Percentiles rank a stretch among this genome's conserved stretches.
Evolutionary conservation across 1,140 invertebrate species (phyloP).

Genomic region (Saccostrea echinata): DNA sequence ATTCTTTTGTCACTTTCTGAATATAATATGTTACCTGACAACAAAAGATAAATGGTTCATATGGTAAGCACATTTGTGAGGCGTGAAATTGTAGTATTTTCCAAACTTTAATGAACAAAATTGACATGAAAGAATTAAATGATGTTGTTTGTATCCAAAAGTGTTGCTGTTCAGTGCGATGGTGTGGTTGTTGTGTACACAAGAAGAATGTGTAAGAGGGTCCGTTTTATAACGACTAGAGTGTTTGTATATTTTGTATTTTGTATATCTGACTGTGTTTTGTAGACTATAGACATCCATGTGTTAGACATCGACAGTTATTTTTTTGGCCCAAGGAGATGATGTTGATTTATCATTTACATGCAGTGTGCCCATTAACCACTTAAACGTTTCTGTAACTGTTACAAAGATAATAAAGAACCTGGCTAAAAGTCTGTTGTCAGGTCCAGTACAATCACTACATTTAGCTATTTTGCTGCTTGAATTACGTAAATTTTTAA

Average conservation of each 20-base stretch:
- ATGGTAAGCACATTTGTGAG: neutral
- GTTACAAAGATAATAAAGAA: too few species aligned
- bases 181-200: neutral
- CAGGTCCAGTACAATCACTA: too few species aligned
- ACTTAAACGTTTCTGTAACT: too few species aligned
- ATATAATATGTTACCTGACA: conserved; percentile 4
- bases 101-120: neutral
- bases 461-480: too few species aligned
- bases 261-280: too few species aligned
- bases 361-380: too few species aligned
- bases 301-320: too few species aligned
- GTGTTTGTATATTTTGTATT: neutral
- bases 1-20: neutral
- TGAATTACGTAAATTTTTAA: too few species aligned
- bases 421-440: too few species aligned
- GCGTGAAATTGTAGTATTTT: neutral
- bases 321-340: too few species aligned
- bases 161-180: neutral
- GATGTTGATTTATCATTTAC: too few species aligned
- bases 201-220: neutral
- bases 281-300: too few species aligned
- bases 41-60: neutral
- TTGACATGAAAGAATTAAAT: neutral
- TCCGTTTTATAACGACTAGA: neutral
- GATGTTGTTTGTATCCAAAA: neutral